Evolutionary conservation across 1,140 invertebrate genomes (phyloP), one percentile per base, ranked within the genome.

Genomic region (Listronotus oregonensis): DNA sequence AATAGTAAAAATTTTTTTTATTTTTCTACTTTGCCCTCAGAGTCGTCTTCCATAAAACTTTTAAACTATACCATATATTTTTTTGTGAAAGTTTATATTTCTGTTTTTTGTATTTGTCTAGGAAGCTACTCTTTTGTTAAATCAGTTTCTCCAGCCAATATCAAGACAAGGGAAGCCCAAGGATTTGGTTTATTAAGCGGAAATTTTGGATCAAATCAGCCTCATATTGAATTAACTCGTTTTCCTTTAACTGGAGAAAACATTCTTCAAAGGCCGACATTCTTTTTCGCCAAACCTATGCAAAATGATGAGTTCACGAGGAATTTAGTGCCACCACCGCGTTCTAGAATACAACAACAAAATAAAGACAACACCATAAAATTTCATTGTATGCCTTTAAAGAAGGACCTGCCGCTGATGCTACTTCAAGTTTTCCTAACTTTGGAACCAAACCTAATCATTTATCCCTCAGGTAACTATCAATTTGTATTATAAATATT

Each of bases 291-390:
- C 0, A 60, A 66, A 18, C 64, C 64, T 9, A 4, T 52, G 7
- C 69, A 75, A 58, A 68, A 71, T 42, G 75, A 77, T 44, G 75
- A 77, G 14, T 78, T 67, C 43, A 71, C 68, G 10, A 74, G 73
- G 61, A 75, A 76, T 64, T 64, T 76, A 17, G 68, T 73, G 42
- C 73, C 75, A 8, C 71, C 70, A 12, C 71, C 75, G 47, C 70
- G 47, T 4, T 51, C 59, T n/a, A 69, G 67, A 15, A 7, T 49
- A 49, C 46, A 27, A 27, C 59, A 68, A 14, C 55, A 64, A 63
- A 46, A 64, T 34, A 75, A 73, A 43, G 66, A 32, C 9, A 70
- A 65, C 27, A n/a, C 18, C 59, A 70, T 37, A 39, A 66, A 27
- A 46, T 61, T 40, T 65, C 63, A 0, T 43, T 65, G 21, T 65